Conservation (phyloP, 2,888 invertebrate genomes). For the Aphidoletes aphidimyza region DNA sequence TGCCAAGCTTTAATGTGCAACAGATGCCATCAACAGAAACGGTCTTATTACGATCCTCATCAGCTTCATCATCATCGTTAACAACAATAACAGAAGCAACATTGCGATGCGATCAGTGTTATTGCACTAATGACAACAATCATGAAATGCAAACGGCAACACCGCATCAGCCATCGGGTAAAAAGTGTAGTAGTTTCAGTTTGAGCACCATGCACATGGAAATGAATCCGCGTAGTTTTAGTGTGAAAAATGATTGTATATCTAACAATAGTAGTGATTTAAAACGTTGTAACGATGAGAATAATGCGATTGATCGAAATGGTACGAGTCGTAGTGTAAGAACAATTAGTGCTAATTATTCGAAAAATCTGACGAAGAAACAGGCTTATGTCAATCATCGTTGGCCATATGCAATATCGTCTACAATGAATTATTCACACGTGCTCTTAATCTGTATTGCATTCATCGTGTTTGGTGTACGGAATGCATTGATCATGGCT, state of each 20-base stretch:
- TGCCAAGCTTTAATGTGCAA: neutral
- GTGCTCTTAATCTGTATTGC: constrained; percentile 30
- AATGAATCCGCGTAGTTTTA: neutral
- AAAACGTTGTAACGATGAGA: neutral
- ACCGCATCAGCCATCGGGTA: neutral
- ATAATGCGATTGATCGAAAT: neutral
- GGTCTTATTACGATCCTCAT: neutral
- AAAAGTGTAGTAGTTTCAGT: neutral
- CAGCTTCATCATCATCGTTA: neutral
- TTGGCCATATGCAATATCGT: constrained; percentile 14
- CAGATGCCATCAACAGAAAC: neutral
- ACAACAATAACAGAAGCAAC: too few species aligned
- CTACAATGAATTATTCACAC: constrained; percentile 33
- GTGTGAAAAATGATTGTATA: neutral
- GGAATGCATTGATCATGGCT: neutral
- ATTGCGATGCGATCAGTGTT: neutral
- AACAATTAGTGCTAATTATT: neutral
- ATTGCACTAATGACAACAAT: neutral
- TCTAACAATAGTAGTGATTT: neutral
- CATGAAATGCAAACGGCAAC: neutral
- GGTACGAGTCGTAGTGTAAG: neutral
- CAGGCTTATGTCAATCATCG: constrained; percentile 14
- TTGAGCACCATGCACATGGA: neutral
- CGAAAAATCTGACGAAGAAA: neutral
- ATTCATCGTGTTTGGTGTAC: neutral